A percentile compares a stretch with the other conserved stretches of the same genome.
phyloP scores from a whole-genome alignment of 2,888 invertebrate genomes.

The Leuctra nigra region DNA sequence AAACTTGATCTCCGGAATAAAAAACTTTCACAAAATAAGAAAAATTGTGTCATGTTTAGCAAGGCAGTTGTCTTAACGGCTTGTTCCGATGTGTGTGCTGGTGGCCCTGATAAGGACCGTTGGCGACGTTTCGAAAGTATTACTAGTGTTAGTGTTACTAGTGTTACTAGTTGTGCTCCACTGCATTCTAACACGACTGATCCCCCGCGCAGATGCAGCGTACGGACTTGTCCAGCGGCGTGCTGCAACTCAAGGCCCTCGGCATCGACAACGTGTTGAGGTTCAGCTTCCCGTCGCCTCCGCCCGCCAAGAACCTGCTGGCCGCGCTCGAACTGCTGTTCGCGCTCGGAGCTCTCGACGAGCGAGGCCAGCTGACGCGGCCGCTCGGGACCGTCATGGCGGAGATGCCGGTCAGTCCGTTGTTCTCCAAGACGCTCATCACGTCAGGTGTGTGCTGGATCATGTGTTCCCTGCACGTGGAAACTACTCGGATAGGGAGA shows the following conservation, averaged over 20 bases:
- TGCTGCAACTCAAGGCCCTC: slow-evolving; percentile 87
- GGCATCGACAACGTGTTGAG: slow-evolving; percentile 87
- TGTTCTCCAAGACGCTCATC: slow-evolving; percentile 79
- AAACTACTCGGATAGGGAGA: too few species aligned
- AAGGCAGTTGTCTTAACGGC: too few species aligned
- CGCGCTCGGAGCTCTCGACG: slow-evolving; percentile 76
- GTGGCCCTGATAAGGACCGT: too few species aligned
- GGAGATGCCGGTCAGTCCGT: slow-evolving; percentile 84
- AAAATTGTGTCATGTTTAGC: too few species aligned
- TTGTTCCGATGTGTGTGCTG: too few species aligned
- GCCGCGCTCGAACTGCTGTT: slow-evolving; percentile 80
- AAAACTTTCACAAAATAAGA: too few species aligned
- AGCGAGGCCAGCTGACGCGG: slow-evolving; percentile 65
- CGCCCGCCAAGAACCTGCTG: slow-evolving; percentile 81
- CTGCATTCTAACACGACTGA: too few species aligned
- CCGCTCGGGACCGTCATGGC: slow-evolving; percentile 79
- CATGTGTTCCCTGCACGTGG: too few species aligned
- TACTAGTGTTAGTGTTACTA: too few species aligned
- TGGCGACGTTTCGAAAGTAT: too few species aligned
- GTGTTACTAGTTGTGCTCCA: too few species aligned
- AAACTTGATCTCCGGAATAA: too few species aligned
- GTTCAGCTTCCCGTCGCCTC: slow-evolving; percentile 89
- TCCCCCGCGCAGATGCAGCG: slow-evolving; percentile 52
- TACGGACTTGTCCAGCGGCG: slow-evolving; percentile 73
- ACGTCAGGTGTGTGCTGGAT: slow-evolving; percentile 50